Percentiles rank a stretch among this genome's conserved stretches.
These are phyloP conservation scores for Caenorhabditis sp. DNA, from an alignment of 2,888 invertebrate genomes.

Conservation along the genomic window DNA sequence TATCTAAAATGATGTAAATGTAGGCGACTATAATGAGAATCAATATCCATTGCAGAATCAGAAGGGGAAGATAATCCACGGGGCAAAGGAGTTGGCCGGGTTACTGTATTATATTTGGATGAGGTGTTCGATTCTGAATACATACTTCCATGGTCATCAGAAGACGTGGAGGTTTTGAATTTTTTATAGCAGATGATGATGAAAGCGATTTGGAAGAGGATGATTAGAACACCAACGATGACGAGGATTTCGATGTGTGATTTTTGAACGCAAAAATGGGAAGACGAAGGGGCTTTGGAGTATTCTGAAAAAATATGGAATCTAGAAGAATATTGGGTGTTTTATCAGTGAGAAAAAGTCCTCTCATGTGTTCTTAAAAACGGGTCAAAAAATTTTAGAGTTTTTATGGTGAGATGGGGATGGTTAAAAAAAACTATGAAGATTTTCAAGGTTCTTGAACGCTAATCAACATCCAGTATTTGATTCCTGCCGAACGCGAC, in stretches of 20 bases:
- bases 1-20: background rate
- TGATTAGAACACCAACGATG: slow-evolving; percentile 23
- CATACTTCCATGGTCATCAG: background rate
- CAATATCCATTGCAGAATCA: too few species aligned
- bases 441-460: too few species aligned
- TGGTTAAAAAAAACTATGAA: too few species aligned
- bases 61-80: background rate
- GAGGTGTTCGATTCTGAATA: slow-evolving; percentile 12
- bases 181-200: slow-evolving; percentile 17
- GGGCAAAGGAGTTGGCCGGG: background rate
- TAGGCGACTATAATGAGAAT: too few species aligned
- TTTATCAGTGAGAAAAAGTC: too few species aligned
- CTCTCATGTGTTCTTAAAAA: too few species aligned
- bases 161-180: slow-evolving; percentile 10
- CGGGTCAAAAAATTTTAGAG: too few species aligned
- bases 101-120: slow-evolving; percentile 14
- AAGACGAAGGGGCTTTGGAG: slow-evolving; percentile 11
- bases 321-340: too few species aligned
- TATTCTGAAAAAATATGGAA: slow-evolving; percentile 32
- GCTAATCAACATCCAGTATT: too few species aligned
- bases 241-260: slow-evolving; percentile 23
- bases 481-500: too few species aligned
- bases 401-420: too few species aligned
- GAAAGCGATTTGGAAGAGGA: slow-evolving; percentile 28
- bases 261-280: slow-evolving; percentile 32